phyloP scores from a whole-genome alignment of 1,140 invertebrate species.

The Bombus turneri region DNA sequence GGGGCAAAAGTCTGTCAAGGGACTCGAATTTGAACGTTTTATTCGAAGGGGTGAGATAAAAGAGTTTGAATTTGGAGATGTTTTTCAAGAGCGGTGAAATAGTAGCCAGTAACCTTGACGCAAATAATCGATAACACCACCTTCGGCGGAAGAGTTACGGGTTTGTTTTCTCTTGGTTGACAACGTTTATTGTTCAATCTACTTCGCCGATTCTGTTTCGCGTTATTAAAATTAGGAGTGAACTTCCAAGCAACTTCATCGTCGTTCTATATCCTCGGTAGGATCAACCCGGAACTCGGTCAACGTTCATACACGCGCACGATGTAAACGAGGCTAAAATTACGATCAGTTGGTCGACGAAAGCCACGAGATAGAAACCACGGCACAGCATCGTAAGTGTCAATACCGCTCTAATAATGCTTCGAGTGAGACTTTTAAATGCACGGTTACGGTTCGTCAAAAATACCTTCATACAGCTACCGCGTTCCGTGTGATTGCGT shows the following conservation, averaged over 20 bases:
- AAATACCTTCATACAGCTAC: background rate
- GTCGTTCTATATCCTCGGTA: background rate
- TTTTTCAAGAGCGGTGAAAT: background rate
- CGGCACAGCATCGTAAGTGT: background rate
- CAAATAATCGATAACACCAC: conserved; percentile 26
- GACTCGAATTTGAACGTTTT: background rate
- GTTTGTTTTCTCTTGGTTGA: conserved; percentile 29
- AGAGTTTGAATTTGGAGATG: background rate
- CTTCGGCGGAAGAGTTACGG: conserved; percentile 24
- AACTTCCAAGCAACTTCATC: background rate
- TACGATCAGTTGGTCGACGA: background rate
- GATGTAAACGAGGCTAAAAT: background rate
- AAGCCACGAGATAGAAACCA: background rate
- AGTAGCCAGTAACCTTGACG: background rate
- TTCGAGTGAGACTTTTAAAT: background rate
- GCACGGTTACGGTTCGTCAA: background rate
- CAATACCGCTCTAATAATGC: background rate
- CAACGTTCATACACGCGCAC: background rate
- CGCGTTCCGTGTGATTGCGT: background rate
- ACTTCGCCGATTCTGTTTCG: conserved; percentile 33
- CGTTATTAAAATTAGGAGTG: conserved; percentile 35
- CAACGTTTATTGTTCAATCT: conserved; percentile 30
- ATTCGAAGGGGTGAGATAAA: too few species aligned
- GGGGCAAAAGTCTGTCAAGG: background rate
- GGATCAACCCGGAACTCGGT: conserved; percentile 25